phyloP scores from a whole-genome alignment of 2,797 vertebrate species.

The Sternarchorhynchus goeldii region DNA sequence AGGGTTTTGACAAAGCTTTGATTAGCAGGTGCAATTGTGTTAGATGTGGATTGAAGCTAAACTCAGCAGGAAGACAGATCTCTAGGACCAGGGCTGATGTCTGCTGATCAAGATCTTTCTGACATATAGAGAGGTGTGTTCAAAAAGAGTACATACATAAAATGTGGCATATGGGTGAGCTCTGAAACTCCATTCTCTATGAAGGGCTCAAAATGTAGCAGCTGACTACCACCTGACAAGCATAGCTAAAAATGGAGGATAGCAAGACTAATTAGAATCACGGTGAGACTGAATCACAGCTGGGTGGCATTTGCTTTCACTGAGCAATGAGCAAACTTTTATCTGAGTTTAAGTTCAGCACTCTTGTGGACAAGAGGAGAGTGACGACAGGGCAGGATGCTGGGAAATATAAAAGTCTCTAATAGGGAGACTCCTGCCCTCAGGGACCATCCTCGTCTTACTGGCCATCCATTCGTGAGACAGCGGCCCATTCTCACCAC shows the following conservation, averaged over 20 bases:
- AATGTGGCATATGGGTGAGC: not conserved
- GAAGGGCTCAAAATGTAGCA: not conserved
- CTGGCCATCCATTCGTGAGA: conserved; percentile 78
- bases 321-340: conserved; percentile 43
- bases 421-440: conserved; percentile 71
- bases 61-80: no score
- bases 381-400: conserved; percentile 63
- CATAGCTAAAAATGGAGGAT: conserved; percentile 9
- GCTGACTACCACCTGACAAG: conserved; percentile 23
- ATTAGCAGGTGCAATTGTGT: no score
- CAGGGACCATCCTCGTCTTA: conserved; percentile 67
- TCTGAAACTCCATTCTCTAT: not conserved
- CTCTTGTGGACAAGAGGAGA: conserved; percentile 58
- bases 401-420: conserved; percentile 65
- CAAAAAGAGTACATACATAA: not conserved
- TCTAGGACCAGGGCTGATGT: no score
- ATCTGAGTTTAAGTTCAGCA: conserved; percentile 53
- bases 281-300: conserved; percentile 37
- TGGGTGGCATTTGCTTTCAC: conserved; percentile 45
- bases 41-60: no score
- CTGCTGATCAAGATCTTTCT: no score
- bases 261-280: conserved; percentile 37
- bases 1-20: no score
- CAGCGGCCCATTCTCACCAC: conserved; percentile 68
- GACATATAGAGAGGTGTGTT: no score